Evolutionary conservation across 2,888 invertebrate genomes (phyloP).

Genomic region (Eueremaeus valkanovi): DNA sequence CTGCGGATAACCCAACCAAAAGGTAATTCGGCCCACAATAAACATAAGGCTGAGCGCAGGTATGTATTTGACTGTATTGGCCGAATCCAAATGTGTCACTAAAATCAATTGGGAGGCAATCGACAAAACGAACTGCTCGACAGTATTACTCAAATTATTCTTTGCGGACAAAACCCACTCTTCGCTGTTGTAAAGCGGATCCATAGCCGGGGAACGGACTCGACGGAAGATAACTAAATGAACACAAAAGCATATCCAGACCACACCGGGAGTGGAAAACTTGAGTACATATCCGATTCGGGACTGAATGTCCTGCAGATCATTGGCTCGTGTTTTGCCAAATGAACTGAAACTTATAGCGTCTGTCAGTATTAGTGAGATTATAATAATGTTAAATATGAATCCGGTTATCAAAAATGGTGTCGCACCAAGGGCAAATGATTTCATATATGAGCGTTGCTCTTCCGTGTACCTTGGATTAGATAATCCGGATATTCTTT

Average conservation of each 20-base stretch:
- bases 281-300: background rate
- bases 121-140: slow-evolving; percentile 39
- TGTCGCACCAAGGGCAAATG: no score
- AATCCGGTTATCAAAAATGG: no score
- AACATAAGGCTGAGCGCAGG: slow-evolving; percentile 32
- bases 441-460: no score
- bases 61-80: slow-evolving; percentile 25
- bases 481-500: no score
- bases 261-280: background rate
- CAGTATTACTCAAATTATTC: slow-evolving; percentile 36
- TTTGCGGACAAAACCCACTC: background rate
- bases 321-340: background rate
- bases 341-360: background rate
- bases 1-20: slow-evolving; percentile 40
- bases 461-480: no score
- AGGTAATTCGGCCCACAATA: slow-evolving; percentile 32
- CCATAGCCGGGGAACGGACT: slow-evolving; percentile 1
- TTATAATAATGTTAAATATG: no score
- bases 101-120: slow-evolving; percentile 25
- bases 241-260: background rate
- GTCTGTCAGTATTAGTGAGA: no score
- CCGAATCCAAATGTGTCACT: background rate
- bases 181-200: no score
- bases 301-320: background rate
- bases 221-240: background rate